Evolutionary conservation across 2,113 vertebrate genomes (phyloP).

Genomic region (Ahaetulla prasina): DNA sequence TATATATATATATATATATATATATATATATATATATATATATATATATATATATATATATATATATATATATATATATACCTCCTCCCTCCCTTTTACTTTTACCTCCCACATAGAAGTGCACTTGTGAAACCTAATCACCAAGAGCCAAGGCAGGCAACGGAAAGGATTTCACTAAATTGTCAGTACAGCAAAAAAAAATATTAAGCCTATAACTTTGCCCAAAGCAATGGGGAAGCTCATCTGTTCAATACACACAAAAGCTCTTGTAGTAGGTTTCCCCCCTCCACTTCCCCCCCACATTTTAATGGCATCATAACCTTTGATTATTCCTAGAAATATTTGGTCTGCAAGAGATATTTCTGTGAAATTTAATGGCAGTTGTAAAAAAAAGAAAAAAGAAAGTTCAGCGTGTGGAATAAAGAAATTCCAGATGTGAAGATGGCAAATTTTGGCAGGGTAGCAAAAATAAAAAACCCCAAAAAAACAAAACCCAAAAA

Average conservation of each 20-base stretch:
- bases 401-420: background rate
- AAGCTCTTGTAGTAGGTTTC: conserved; percentile 39
- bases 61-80: no score
- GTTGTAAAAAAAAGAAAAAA: conserved; percentile 43
- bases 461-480: conserved; percentile 8
- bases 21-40: no score
- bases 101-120: conserved; percentile 61
- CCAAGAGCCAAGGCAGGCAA: conserved; percentile 43
- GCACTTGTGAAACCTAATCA: conserved; percentile 54
- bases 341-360: conserved; percentile 60
- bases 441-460: conserved; percentile 17
- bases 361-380: conserved; percentile 49
- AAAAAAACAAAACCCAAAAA: no score
- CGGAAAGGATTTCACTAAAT: conserved; percentile 30
- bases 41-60: no score
- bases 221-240: conserved; percentile 50
- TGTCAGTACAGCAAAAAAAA: conserved; percentile 31
- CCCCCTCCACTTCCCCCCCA: accelerated
- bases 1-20: no score
- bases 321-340: conserved; percentile 69
- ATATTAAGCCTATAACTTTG: conserved; percentile 58
- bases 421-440: background rate
- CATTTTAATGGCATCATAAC: conserved; percentile 59
- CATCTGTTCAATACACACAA: conserved; percentile 61
- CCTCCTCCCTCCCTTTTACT: conserved; percentile 50